phyloP scores from a whole-genome alignment of 2,797 vertebrate species.

The Cryptoprocta ferox region DNA sequence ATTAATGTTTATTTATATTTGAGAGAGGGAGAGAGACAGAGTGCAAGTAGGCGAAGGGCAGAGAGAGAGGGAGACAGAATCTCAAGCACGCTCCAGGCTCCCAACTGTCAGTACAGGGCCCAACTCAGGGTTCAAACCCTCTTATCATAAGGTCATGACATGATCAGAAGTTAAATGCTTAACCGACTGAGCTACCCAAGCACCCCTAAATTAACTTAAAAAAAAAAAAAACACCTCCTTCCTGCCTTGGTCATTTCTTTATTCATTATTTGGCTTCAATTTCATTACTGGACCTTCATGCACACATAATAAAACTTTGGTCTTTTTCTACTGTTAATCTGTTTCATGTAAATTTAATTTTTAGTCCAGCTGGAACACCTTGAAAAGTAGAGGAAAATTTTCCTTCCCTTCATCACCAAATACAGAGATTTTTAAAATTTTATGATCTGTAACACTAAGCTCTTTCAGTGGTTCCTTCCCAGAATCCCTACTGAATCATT shows the following conservation, averaged over 20 bases:
- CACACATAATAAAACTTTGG: background rate
- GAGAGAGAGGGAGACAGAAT: too few relatives aligned
- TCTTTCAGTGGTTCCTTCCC: background rate
- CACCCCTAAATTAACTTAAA: too few relatives aligned
- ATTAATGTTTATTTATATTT: too few relatives aligned
- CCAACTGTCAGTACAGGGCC: too few relatives aligned
- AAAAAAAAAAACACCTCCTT: too few relatives aligned
- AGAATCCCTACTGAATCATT: constrained; percentile 1
- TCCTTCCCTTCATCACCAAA: background rate
- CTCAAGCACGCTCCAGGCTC: too few relatives aligned
- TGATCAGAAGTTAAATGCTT: too few relatives aligned
- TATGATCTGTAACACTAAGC: background rate
- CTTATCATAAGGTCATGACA: too few relatives aligned
- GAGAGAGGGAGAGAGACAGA: too few relatives aligned
- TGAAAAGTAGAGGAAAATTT: background rate
- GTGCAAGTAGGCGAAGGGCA: too few relatives aligned
- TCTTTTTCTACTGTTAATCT: background rate
- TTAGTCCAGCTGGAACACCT: background rate
- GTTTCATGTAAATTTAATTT: background rate
- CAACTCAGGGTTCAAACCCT: too few relatives aligned
- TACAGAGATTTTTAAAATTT: background rate
- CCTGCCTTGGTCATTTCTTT: background rate
- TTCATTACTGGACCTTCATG: background rate
- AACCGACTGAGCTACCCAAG: too few relatives aligned
- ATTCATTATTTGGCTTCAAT: background rate